These are phyloP conservation scores for Harmothoe impar DNA, from an alignment of 2,888 invertebrate genomes.

Conservation along the genomic window DNA sequence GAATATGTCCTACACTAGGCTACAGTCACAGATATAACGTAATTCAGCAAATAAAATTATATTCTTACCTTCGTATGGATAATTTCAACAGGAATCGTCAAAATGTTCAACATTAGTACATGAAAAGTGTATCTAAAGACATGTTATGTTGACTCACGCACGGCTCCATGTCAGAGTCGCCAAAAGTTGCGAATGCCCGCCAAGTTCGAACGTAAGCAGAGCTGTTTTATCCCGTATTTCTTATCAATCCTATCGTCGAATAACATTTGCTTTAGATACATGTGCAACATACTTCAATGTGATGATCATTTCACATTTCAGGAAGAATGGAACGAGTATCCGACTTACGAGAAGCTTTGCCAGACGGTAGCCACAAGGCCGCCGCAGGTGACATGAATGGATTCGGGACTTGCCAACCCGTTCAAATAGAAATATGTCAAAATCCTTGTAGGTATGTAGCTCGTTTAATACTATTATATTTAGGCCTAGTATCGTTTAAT, in stretches of 20 bases:
- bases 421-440: slow-evolving; percentile 76
- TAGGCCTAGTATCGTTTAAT: not conserved
- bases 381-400: not conserved
- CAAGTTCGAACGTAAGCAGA: slow-evolving; percentile 26
- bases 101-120: too few species aligned
- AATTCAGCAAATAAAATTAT: too few species aligned
- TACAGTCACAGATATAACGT: too few species aligned
- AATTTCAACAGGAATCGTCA: too few species aligned
- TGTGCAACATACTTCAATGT: not conserved
- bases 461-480: too few species aligned
- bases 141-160: too few species aligned
- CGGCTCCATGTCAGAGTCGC: too few species aligned
- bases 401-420: not conserved
- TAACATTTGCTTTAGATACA: not conserved
- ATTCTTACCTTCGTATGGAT: too few species aligned
- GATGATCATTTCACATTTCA: not conserved
- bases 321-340: slow-evolving; percentile 49
- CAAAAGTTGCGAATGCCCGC: slow-evolving; percentile 8
- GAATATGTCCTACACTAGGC: too few species aligned
- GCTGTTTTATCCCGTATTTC: not conserved
- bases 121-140: too few species aligned
- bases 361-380: slow-evolving; percentile 11
- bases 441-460: slow-evolving; percentile 74
- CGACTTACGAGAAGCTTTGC: slow-evolving; percentile 62
- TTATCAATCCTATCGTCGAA: not conserved